phyloP scores from a whole-genome alignment of 30 jellyfish, hydroid and myxozoan species.

The Aurelia sp. region DNA sequence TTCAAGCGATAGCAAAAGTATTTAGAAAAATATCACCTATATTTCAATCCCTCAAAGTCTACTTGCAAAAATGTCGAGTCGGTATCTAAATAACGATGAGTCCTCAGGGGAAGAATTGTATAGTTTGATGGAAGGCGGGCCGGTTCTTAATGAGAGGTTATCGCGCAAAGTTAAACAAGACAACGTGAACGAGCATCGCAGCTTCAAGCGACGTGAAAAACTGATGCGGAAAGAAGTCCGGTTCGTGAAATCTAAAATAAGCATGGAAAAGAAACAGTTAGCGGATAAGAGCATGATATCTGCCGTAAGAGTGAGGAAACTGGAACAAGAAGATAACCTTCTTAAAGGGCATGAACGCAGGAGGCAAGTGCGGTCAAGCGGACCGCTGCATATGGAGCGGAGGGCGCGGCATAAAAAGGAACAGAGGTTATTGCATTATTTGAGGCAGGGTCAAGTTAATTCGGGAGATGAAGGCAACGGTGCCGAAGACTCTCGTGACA shows the following conservation, averaged over 20 bases:
- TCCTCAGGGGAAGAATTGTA: too few relatives aligned
- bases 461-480: constrained; percentile 22
- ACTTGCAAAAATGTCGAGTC: too few relatives aligned
- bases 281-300: constrained; percentile 56
- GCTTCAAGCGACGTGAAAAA: constrained; percentile 43
- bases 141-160: constrained; percentile 54
- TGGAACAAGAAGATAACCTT: constrained; percentile 58
- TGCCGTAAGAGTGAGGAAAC: constrained; percentile 54
- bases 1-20: too few relatives aligned
- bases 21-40: too few relatives aligned
- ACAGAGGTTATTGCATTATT: constrained; percentile 1
- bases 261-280: constrained; percentile 63
- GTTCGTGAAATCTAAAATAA: constrained; percentile 54
- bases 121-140: constrained; percentile 13
- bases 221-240: constrained; percentile 58
- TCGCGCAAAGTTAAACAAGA: constrained; percentile 61
- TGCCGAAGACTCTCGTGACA: constrained; percentile 23
- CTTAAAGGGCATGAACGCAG: constrained; percentile 48
- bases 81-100: too few relatives aligned
- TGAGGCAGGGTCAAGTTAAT: not conserved
- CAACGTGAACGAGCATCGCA: constrained; percentile 52
- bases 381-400: constrained; percentile 65
- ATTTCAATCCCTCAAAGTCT: too few relatives aligned
- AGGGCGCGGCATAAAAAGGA: constrained; percentile 46
- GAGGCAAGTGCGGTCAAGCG: constrained; percentile 31